Evolutionary conservation across 1,140 invertebrate genomes (phyloP).

Genomic region (Acyrthosiphon pisum): DNA sequence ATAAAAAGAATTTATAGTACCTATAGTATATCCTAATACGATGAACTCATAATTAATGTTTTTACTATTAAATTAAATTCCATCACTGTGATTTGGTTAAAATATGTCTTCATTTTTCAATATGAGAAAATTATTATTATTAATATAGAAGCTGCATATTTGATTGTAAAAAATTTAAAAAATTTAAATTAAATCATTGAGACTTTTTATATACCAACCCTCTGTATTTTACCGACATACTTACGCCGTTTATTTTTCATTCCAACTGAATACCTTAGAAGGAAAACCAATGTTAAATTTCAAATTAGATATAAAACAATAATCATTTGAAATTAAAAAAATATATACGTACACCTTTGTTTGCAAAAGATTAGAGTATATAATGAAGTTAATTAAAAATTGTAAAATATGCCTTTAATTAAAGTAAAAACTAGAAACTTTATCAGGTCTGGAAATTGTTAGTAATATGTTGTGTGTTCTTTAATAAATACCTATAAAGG

Average conservation of each 20-base stretch:
- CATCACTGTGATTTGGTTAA: neutral
- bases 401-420: neutral
- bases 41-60: neutral
- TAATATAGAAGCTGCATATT: constrained; percentile 16
- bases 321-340: neutral
- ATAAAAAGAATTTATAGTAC: neutral
- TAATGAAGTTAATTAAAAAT: neutral
- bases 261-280: neutral
- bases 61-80: constrained; percentile 27
- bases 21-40: neutral
- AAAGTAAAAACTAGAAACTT: neutral
- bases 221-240: neutral
- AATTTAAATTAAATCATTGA: neutral
- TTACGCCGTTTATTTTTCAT: neutral
- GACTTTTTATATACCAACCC: neutral
- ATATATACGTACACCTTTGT: neutral
- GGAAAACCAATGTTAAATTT: neutral
- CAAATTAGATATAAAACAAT: neutral
- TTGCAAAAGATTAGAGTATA: neutral
- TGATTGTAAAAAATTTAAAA: constrained; percentile 3
- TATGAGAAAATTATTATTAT: constrained; percentile 16
- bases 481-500: neutral
- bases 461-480: too few relatives aligned
- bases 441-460: neutral
- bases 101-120: constrained; percentile 24